A percentile compares a stretch with the other conserved stretches of the same genome.
Conservation (phyloP, 2,113 vertebrate genomes). For the Malaclemys terrapin region DNA sequence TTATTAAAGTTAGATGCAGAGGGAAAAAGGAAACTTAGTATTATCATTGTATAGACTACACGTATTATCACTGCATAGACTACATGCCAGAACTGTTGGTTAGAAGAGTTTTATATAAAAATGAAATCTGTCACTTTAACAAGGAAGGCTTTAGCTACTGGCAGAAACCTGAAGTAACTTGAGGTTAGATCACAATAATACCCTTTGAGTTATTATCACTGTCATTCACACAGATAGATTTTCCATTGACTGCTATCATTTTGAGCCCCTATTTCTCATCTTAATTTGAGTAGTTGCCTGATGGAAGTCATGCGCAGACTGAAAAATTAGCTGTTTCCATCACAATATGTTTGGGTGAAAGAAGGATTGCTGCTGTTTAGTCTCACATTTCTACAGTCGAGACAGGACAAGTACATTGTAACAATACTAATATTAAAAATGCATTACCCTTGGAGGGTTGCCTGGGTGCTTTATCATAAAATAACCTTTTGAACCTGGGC, state of each 20-base stretch:
- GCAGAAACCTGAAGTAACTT: neutral
- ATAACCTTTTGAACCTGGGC: constrained; percentile 10
- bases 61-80: neutral
- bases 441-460: constrained; percentile 33
- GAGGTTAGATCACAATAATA: constrained; percentile 39
- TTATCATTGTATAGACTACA: neutral
- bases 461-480: constrained; percentile 33
- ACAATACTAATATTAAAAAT: constrained; percentile 62
- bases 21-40: neutral
- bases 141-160: constrained; percentile 7
- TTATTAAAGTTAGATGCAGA: neutral
- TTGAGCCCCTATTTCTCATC: constrained; percentile 30
- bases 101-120: neutral
- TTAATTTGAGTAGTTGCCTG: constrained; percentile 54
- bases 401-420: constrained; percentile 45
- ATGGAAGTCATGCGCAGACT: constrained; percentile 37
- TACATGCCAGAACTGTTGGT: neutral
- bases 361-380: constrained; percentile 50
- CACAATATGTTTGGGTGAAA: constrained; percentile 37
- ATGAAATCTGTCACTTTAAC: constrained; percentile 5
- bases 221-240: constrained; percentile 52
- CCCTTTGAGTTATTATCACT: constrained; percentile 48
- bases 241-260: constrained; percentile 58
- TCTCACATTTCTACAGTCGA: constrained; percentile 50
- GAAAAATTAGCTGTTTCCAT: constrained; percentile 57